Evolutionary conservation across 2,113 vertebrate species (phyloP), one percentile per base, ranked within the genome.

Genomic region (Chaetops frenatus): DNA sequence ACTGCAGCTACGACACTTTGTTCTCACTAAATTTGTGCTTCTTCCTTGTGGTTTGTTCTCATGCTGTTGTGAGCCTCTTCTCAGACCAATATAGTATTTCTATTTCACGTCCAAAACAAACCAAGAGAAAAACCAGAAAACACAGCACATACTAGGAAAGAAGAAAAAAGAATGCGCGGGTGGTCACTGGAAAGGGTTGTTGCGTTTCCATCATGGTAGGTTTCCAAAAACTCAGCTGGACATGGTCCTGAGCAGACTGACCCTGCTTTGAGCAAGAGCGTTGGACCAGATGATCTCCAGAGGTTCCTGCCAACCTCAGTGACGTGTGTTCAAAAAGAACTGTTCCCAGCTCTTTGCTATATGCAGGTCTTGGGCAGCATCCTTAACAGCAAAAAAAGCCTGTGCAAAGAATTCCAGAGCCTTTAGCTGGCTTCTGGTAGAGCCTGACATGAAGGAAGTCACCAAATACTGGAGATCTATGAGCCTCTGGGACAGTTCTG

Each of bases 21-120:
- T 84, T 95, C 73, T 92, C 58, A 83, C 60, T 92, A 69, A 94
- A 83, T 79, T 82, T 56, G 66, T 56, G 50, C 83, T 85, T 54
- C 84, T 94, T 94, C 86, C 73, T 85, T 77, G 92, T 67, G 69
- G 90, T 91, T 95, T 91, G 87, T 85, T 95, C 92, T 93, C 87
- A 95, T 74, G 92, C 62, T 13, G 18, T 64, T 72, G 86, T 85
- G 81, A 95, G 81, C 81, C 45, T 94, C 88, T 79, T 82, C 85
- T 79, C 70, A 80, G 92, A 80, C 81, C 72, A 71, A 85, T 40
- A 81, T 11, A 81, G 73, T 40, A 64, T 65, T 96, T 85, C 81
- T 76, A 76, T 40, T 81, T 60, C 70, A 56, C 3, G 12, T 93
- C 94, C 81, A 93, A 96, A 96, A 94, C 81, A 93, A 95, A 94